Evolutionary conservation across 2,888 invertebrate genomes (phyloP).

Genomic region (Aporophyla nigra): DNA sequence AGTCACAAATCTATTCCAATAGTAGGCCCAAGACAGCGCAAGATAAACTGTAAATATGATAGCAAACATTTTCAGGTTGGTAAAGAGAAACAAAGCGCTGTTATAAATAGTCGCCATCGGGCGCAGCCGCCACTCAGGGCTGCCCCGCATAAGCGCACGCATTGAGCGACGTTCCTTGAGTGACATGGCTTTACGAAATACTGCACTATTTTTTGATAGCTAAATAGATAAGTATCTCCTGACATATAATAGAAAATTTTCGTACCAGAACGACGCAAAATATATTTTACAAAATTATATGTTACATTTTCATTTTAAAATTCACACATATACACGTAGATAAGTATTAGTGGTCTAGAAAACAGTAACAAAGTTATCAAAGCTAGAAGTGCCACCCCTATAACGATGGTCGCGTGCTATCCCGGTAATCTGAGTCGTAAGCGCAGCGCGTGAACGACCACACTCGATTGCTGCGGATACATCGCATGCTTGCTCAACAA

Average conservation of each 20-base stretch:
- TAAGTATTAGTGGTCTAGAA: neutral
- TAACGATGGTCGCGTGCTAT: slow-evolving; percentile 36
- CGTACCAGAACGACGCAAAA: neutral
- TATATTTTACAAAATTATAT: neutral
- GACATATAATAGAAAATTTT: neutral
- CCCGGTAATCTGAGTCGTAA: slow-evolving; percentile 36
- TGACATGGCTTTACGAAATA: neutral
- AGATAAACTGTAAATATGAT: slow-evolving; percentile 15
- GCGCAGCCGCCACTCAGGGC: slow-evolving; percentile 24
- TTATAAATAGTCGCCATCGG: slow-evolving; percentile 33
- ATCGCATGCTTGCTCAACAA: slow-evolving; percentile 29
- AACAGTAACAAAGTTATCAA: slow-evolving; percentile 13
- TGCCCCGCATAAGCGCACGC: slow-evolving; percentile 13
- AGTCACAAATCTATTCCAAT: slow-evolving; percentile 6
- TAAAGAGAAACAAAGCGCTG: slow-evolving; percentile 22
- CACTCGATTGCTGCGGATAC: slow-evolving; percentile 15
- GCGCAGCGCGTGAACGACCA: slow-evolving; percentile 2
- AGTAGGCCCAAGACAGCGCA: neutral
- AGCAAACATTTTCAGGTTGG: slow-evolving; percentile 27
- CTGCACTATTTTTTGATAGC: slow-evolving; percentile 5
- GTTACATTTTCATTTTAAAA: neutral
- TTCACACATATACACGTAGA: neutral
- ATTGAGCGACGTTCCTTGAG: neutral
- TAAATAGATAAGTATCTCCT: neutral
- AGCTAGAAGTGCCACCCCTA: slow-evolving; percentile 26